Evolutionary conservation across 2,797 vertebrate species (phyloP).

Genomic region (Microchirus variegatus): DNA sequence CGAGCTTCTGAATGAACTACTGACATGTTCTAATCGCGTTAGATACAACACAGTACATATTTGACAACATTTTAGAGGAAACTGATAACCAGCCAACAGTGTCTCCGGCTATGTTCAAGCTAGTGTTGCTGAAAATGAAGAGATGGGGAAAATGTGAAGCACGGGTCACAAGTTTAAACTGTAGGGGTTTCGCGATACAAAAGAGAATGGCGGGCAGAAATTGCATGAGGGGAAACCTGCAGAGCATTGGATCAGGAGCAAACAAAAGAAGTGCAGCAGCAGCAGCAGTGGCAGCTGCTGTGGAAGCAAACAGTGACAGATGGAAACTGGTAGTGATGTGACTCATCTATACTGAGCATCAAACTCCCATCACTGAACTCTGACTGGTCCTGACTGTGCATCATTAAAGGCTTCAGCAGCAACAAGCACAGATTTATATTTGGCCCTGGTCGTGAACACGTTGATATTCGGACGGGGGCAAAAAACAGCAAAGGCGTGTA

Average conservation of each 20-base stretch:
- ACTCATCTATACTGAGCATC: slow-evolving; percentile 50
- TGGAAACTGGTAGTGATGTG: slow-evolving; percentile 50
- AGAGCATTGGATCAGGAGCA: background rate
- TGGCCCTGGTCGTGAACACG: slow-evolving; percentile 4
- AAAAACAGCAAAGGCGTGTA: slow-evolving; percentile 16
- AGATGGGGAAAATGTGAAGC: background rate
- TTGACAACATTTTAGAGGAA: too few relatives aligned
- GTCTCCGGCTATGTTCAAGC: background rate
- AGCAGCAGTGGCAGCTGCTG: background rate
- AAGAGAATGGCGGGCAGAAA: background rate
- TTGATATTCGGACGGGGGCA: slow-evolving; percentile 18
- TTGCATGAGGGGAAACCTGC: background rate
- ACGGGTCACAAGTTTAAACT: background rate
- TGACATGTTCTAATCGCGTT: too few relatives aligned
- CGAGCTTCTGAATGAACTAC: too few relatives aligned
- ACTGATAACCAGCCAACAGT: background rate
- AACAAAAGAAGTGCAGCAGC: background rate
- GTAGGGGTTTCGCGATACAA: background rate
- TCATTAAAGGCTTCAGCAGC: slow-evolving; percentile 22
- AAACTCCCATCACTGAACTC: slow-evolving; percentile 12
- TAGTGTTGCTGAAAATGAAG: background rate
- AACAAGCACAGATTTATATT: slow-evolving; percentile 16
- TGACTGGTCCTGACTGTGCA: slow-evolving; percentile 38
- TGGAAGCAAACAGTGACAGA: slow-evolving; percentile 34
- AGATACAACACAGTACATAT: too few relatives aligned